phyloP scores from a whole-genome alignment of 2,888 invertebrate genomes.

The Galerucella pusilla region DNA sequence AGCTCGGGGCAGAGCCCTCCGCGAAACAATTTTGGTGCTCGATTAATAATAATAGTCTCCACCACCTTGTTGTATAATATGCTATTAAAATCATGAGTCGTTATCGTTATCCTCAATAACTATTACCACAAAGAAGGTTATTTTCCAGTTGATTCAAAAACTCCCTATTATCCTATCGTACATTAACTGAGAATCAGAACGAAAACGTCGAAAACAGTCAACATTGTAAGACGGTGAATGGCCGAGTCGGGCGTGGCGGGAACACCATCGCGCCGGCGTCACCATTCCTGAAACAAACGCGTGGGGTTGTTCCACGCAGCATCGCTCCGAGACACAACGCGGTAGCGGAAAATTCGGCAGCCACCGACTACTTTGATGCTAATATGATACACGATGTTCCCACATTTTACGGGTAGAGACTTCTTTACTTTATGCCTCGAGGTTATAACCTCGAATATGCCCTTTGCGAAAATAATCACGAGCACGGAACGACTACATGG shows the following conservation, averaged over 20 bases:
- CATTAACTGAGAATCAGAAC: neutral
- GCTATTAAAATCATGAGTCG: no score
- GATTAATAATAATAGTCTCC: no score
- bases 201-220: conserved; percentile 3
- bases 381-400: conserved; percentile 26
- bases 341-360: neutral
- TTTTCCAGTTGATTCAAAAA: no score
- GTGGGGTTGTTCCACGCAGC: neutral
- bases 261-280: conserved; percentile 28
- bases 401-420: conserved; percentile 27
- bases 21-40: no score
- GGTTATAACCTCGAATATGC: conserved; percentile 23
- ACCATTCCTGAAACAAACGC: neutral
- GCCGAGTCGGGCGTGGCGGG: conserved; percentile 33
- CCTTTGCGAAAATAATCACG: conserved; percentile 3
- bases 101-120: no score
- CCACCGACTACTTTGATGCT: conserved; percentile 16
- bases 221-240: conserved; percentile 22
- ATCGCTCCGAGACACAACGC: conserved; percentile 9
- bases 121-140: no score
- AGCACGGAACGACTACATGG: conserved; percentile 5
- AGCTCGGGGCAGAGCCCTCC: no score
- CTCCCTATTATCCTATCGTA: no score
- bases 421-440: conserved; percentile 22
- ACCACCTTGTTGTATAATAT: no score